Evolutionary conservation across 92 coral and sea anemone genomes (phyloP), one percentile per base, ranked within the genome.

Genomic region (Umimayanthus chanpuru): DNA sequence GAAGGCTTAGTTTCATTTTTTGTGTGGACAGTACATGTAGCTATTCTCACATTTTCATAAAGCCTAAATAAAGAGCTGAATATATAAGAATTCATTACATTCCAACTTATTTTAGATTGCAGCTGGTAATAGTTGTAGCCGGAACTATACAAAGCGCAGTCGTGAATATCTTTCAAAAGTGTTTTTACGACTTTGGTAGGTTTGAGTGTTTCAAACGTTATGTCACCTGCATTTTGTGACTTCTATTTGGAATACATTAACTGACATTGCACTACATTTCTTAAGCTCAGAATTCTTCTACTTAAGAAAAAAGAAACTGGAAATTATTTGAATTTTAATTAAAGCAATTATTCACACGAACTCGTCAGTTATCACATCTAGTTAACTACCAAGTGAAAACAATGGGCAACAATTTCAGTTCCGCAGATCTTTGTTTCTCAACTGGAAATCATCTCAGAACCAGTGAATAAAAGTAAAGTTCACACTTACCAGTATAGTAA

Each of bases 401-500:
- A 75, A 75, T 36, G 47, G 25, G 44, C 79, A 75, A 75, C 79
- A 75, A 21, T 0, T 39, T 75, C 30, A 36, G 79, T 75, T 75
- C 79, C 53, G 79, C 79, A 75, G 39, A 75, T 14, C 44, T 20
- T 75, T 73, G 44, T 73, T 20, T 25, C n/a, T 73, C 23, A 36
- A 39, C 26, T 36, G 39, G 14, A 39, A 75, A 73, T 75, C 4
- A 20, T 75, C 79, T 39, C 11, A 38, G 53, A 75, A 75, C n/a
- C 29, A 72, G 76, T 15, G n/a, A 72, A 28, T 78, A 78, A 78
- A 78, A 50, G 4, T 23, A 78, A 23, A 6, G 32, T 15, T 71
- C 11, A 85, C 65, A 65, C 91, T 77, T 88, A 93, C 98, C 98
- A 11, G 98, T 95, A 65, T 93, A 95, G 73, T 93, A 95, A 7